Percentiles rank a stretch among this genome's conserved stretches.
These are phyloP conservation scores for Aphyosemion australe DNA, from an alignment of 2,113 vertebrate species.

Conservation along the genomic window DNA sequence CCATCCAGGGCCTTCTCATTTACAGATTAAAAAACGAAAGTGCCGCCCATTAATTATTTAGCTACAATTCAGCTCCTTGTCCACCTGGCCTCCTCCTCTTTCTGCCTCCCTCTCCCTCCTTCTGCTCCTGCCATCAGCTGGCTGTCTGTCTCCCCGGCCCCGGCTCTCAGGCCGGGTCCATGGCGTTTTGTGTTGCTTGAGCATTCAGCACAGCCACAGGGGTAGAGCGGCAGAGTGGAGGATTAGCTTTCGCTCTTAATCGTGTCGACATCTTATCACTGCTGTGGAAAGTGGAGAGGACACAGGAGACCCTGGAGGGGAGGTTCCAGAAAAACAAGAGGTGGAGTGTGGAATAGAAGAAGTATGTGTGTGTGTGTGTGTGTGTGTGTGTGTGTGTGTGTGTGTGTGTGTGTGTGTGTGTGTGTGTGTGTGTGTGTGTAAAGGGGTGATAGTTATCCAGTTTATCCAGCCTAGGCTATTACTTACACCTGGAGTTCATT, in stretches of 20 bases:
- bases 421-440: not conserved
- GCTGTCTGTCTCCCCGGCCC: slow-evolving; percentile 20
- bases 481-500: slow-evolving; percentile 80
- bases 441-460: slow-evolving; percentile 54
- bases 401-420: not conserved
- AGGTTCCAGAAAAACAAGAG: slow-evolving; percentile 63
- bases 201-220: slow-evolving; percentile 77
- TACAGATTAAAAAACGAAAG: slow-evolving; percentile 90
- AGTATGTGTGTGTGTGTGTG: not conserved
- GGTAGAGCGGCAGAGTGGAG: slow-evolving; percentile 51
- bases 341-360: slow-evolving; percentile 16
- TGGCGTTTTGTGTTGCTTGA: slow-evolving; percentile 83
- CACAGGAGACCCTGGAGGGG: slow-evolving; percentile 78
- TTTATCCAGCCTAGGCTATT: slow-evolving; percentile 68
- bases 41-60: slow-evolving; percentile 89
- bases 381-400: not conserved
- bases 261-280: slow-evolving; percentile 89
- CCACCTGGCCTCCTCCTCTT: slow-evolving; percentile 53
- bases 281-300: slow-evolving; percentile 84
- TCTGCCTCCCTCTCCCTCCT: slow-evolving; percentile 13
- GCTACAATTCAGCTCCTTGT: slow-evolving; percentile 58
- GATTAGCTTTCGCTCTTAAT: slow-evolving; percentile 95
- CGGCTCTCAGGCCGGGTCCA: slow-evolving; percentile 44
- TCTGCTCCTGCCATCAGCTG: slow-evolving; percentile 38
- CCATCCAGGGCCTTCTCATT: slow-evolving; percentile 86